Base-by-base conservation (phyloP, 2,113 vertebrate species). In the Pomatostomus ruficeps region DNA sequence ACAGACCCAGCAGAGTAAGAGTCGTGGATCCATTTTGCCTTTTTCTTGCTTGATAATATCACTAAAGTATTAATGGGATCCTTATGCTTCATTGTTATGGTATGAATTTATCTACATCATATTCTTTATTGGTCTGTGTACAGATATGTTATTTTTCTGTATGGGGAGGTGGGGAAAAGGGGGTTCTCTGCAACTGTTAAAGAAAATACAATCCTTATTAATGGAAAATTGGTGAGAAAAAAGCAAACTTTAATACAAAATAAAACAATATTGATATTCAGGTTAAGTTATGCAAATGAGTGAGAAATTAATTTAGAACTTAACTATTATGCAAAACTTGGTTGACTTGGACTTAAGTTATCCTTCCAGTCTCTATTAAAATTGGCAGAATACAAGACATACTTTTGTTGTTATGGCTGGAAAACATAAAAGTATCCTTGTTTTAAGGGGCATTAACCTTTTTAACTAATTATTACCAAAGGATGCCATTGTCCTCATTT, bases 11-110 rank as follows among this genome's bases (percentile, higher is more conserved):
- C 63, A 94, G 90, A 96, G 91, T 83, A 97, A 93, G 95, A 96
- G 90, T 83, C 0, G 7, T 77, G 79, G 94, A 95, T 94, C 89
- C 92, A 96, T 97, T 98, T 96, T 97, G 74, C 82, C 88, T 97
- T 97, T 97, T 91, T 93, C 95, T 96, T 96, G 89, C 85, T 89
- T 95, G 97, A 97, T 97, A 83, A 85, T 97, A 96, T 98, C 97
- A 96, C 91, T 91, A 87, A 92, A 91, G 58, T 88, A 96, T 97
- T 98, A 97, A 97, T 97, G 93, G 95, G 96, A 97, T 96, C 96
- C 97, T 97, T 96, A 93, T 29, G 36, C 75, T 97, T 89, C 89
- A 93, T 94, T 95, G 91, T 90, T 95, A 83, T 29, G 84, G 76
- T 94, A 73, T 91, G 93, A 96, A 97, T 97, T 96, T 96, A 97